A percentile compares a stretch with the other conserved stretches of the same genome.
Evolutionary conservation across 1,140 invertebrate species (phyloP).

Genomic region (Nymphalis io): DNA sequence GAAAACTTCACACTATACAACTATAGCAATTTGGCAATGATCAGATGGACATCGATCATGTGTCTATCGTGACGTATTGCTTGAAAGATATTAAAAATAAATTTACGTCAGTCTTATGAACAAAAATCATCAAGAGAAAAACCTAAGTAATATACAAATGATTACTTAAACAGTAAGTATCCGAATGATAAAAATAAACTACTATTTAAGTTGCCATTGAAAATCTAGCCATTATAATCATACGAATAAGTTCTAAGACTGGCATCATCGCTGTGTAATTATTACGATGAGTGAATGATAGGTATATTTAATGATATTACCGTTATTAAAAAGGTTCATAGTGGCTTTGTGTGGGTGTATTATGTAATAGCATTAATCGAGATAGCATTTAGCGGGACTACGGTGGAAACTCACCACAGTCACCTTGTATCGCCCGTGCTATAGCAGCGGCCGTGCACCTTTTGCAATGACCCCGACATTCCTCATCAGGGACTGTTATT

Average conservation of each 20-base stretch:
- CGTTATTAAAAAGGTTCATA: slow-evolving; percentile 18
- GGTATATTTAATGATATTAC: slow-evolving; percentile 17
- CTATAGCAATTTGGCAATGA: slow-evolving; percentile 18
- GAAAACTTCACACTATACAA: slow-evolving; percentile 3
- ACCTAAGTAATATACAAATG: not conserved
- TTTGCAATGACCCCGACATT: slow-evolving; percentile 63
- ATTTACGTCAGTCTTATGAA: not conserved
- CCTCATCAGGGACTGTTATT: slow-evolving; percentile 57
- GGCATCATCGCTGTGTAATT: slow-evolving; percentile 25
- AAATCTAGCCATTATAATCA: slow-evolving; percentile 10
- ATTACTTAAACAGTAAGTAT: not conserved
- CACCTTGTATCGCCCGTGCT: slow-evolving; percentile 56
- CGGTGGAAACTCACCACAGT: slow-evolving; percentile 65
- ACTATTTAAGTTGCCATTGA: not conserved
- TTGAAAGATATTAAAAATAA: slow-evolving; percentile 9
- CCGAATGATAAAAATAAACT: not conserved
- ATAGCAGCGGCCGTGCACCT: slow-evolving; percentile 65
- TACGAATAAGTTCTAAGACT: slow-evolving; percentile 20
- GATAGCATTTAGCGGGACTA: slow-evolving; percentile 44
- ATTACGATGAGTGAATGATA: slow-evolving; percentile 23
- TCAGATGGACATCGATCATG: slow-evolving; percentile 13
- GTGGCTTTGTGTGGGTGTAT: slow-evolving; percentile 20
- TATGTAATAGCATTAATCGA: slow-evolving; percentile 32
- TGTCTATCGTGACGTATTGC: not conserved
- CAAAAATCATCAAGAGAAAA: not conserved